Evolutionary conservation across 2,797 vertebrate species (phyloP), one percentile per base, ranked within the genome.

Genomic region (Takifugu rubripes): DNA sequence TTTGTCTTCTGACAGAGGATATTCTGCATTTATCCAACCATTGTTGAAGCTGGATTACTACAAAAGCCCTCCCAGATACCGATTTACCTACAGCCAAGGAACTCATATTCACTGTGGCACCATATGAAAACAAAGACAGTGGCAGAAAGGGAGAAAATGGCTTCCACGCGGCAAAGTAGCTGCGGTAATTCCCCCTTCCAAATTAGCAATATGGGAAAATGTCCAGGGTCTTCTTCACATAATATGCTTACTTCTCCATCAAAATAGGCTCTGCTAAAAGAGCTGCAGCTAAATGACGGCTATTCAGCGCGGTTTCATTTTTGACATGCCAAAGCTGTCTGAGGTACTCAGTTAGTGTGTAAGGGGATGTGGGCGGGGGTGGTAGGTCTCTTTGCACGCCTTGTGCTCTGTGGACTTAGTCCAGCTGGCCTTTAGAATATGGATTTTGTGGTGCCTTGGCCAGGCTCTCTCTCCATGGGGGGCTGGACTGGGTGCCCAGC

Each of bases 381-480:
- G 55, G 51, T 51, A 74, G 73, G 63, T 84, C 75, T 80, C 65
- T 88, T 82, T 82, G 71, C 79, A 74, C 78, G 83, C 64, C 77
- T 79, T 77, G 60, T 62, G 79, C 78, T 79, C 70, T 56, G 64
- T 83, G 80, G 76, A 84, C 74, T 87, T 65, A 72, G 74, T 86
- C 87, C 90, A 89, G 84, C 87, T 89, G 88, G 84, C 77, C 88
- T 90, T 87, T 89, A 90, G 83, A 89, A 87, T 90, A 89, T 87
- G 87, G 87, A 90, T 91, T 91, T 89, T 83, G 78, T 76, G 82
- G 72, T 75, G 72, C 77, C 42, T 56, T 60, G 57, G 77, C 75
- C 72, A 61, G 78, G 82, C 59, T 86, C 63, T 78, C 47, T 1
- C 78, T 69, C 75, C 74, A 60, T 27, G 63, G 87, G 88, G 88